Percentiles rank a stretch among this genome's conserved stretches.
Evolutionary conservation across 2,797 vertebrate species (phyloP).

Genomic region (Peromyscus melanophrys): DNA sequence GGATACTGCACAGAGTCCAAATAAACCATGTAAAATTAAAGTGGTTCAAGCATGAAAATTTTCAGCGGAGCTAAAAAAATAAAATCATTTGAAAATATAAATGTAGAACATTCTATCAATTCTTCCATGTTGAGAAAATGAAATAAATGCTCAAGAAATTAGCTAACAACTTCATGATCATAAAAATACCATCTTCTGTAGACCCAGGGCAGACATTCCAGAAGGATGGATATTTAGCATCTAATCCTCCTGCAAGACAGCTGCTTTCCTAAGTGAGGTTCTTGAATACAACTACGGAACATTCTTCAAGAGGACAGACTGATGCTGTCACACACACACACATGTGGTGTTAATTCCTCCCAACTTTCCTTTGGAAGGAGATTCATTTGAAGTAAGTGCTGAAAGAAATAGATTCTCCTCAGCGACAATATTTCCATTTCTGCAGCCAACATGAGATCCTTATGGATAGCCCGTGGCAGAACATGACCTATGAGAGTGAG

Average conservation of each 20-base stretch:
- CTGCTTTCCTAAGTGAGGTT: slow-evolving; percentile 73
- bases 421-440: slow-evolving; percentile 68
- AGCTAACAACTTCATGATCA: background rate
- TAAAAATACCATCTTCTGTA: slow-evolving; percentile 60
- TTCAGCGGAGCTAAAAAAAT: slow-evolving; percentile 50
- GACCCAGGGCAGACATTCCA: slow-evolving; percentile 12
- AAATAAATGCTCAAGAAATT: slow-evolving; percentile 38
- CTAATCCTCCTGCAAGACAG: slow-evolving; percentile 60
- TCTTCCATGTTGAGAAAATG: slow-evolving; percentile 18
- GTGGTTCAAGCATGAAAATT: slow-evolving; percentile 53
- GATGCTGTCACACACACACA: background rate
- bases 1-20: background rate
- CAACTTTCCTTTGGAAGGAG: slow-evolving; percentile 59
- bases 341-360: slow-evolving; percentile 54
- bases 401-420: slow-evolving; percentile 62
- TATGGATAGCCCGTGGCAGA: slow-evolving; percentile 39
- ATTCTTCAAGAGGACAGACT: slow-evolving; percentile 56
- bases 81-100: slow-evolving; percentile 47
- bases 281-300: slow-evolving; percentile 31
- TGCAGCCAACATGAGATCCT: slow-evolving; percentile 36
- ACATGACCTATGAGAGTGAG: slow-evolving; percentile 64
- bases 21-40: slow-evolving; percentile 34
- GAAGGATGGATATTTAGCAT: slow-evolving; percentile 65
- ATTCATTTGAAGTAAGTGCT: slow-evolving; percentile 50
- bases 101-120: slow-evolving; percentile 39